Evolutionary conservation across 2,113 vertebrate species (phyloP), one percentile per base, ranked within the genome.

Genomic region (Hemiprocne comata): DNA sequence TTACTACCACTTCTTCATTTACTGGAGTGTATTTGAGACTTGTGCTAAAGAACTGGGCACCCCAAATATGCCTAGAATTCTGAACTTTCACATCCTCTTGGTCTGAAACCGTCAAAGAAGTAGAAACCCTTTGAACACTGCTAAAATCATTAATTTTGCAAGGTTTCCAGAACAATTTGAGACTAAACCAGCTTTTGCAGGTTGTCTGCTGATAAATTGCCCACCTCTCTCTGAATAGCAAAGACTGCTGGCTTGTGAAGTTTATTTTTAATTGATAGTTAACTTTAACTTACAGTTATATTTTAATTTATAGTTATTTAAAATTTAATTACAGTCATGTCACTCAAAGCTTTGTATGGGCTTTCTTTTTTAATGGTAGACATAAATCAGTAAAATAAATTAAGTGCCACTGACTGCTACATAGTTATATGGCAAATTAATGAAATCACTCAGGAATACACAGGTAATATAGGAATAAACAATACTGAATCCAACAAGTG

Each of bases 261-360:
- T 94, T 97, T 95, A 97, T 97, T 96, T 96, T 96, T 96, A 96
- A 94, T 94, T 69, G 94, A 89, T 97, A 94, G 94, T 96, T 97
- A 97, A 92, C 89, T 89, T 94, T 94, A 95, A 96, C 89, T 94
- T 92, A 85, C 70, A 89, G 89, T 92, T 95, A 89, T 92, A 94
- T 89, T 94, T 94, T 96, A 96, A 96, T 96, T 96, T 95, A 92
- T 77, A 97, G 96, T 94, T 96, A 97, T 73, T 97, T 97, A 95
- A 94, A 94, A 95, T 96, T 97, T 97, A 97, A 97, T 96, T 95
- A 84, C 76, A 91, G 85, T 93, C 93, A 50, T 95, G 93, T 91
- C 94, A 93, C 88, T 96, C 95, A 93, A 90, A 75, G 85, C 88
- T 90, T 97, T 92, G 93, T 90, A 54, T 33, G 18, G 72, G 79